These are phyloP conservation scores for Eupsilia transversa DNA, from an alignment of 2,888 invertebrate genomes.

Conservation along the genomic window DNA sequence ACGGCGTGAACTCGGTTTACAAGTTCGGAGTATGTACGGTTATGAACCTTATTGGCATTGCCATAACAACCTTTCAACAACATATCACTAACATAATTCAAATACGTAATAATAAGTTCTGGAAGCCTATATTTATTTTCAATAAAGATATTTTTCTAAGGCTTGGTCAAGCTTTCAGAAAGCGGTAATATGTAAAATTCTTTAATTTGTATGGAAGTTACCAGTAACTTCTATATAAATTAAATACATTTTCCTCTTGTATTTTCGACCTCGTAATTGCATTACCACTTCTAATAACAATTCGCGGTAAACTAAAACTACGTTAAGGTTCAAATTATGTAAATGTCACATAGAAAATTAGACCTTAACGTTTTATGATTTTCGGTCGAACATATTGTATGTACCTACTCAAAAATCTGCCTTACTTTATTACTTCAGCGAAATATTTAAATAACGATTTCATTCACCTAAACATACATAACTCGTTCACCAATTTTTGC, in stretches of 20 bases:
- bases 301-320: not conserved
- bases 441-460: constrained; percentile 2
- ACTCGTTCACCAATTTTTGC: constrained; percentile 11
- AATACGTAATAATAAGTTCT: not conserved
- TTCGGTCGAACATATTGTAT: not conserved
- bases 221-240: not conserved
- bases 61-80: constrained; percentile 16
- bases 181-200: not conserved
- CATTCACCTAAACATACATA: constrained; percentile 21
- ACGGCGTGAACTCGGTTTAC: not conserved
- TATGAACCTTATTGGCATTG: not conserved
- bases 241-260: not conserved
- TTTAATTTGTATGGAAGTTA: not conserved
- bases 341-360: not conserved
- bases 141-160: constrained; percentile 7
- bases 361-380: not conserved
- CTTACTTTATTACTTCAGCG: not conserved
- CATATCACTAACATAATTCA: constrained; percentile 1
- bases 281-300: not conserved
- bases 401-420: constrained; percentile 3
- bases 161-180: not conserved
- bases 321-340: not conserved
- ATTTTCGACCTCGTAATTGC: constrained; percentile 4
- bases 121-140: constrained; percentile 6
- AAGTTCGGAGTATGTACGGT: not conserved